A percentile compares a stretch with the other conserved stretches of the same genome.
Evolutionary conservation across 2,113 vertebrate genomes (phyloP).

Genomic region (Phalacrocorax carbo): DNA sequence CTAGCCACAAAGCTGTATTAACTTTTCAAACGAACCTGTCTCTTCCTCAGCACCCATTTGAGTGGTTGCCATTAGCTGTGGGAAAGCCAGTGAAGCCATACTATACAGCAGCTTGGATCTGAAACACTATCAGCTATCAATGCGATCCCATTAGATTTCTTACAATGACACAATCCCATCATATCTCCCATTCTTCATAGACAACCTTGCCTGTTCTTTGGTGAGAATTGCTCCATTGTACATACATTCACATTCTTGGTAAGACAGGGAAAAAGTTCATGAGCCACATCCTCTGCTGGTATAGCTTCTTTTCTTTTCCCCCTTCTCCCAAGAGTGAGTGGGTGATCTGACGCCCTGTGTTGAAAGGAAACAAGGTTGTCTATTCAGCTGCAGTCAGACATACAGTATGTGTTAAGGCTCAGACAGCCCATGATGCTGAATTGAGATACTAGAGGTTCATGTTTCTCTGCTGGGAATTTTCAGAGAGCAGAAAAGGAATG

Average conservation of each 20-base stretch:
- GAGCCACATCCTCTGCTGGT: background rate
- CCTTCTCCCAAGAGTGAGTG: background rate
- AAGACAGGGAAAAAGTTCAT: constrained; percentile 22
- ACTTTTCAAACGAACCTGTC: background rate
- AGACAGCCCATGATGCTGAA: constrained; percentile 13
- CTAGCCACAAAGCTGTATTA: background rate
- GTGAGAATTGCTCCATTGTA: background rate
- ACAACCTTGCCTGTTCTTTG: background rate
- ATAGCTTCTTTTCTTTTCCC: constrained; percentile 12
- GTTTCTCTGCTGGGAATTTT: constrained; percentile 48
- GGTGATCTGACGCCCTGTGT: background rate
- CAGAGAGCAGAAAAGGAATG: background rate
- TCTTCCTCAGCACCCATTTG: background rate
- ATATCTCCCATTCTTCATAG: background rate
- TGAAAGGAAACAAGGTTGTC: constrained; percentile 55
- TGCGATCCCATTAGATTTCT: background rate
- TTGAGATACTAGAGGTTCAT: background rate
- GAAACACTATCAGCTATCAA: background rate
- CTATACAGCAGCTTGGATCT: background rate
- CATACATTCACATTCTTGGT: background rate
- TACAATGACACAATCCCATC: background rate
- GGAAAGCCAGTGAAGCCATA: background rate
- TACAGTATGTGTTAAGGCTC: background rate
- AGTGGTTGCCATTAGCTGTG: background rate
- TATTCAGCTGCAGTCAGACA: constrained; percentile 41